Evolutionary conservation across 1,140 invertebrate species (phyloP).

Genomic region (Reticulitermes speratus): DNA sequence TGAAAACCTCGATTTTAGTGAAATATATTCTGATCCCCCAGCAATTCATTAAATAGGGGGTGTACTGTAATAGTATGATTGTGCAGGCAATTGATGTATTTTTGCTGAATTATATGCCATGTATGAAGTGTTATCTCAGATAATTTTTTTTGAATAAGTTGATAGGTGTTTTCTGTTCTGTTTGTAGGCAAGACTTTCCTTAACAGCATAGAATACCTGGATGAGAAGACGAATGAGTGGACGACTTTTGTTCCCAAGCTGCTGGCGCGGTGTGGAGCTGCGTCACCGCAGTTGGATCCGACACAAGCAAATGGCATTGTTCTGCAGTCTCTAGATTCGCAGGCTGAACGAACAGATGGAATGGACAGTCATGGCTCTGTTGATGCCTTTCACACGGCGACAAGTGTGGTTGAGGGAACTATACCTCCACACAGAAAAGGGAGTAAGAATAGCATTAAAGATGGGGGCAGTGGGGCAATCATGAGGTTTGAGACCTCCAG

Average conservation of each 20-base stretch:
- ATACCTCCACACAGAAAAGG: not conserved
- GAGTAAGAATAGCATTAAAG: not conserved
- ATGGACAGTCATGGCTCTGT: not conserved
- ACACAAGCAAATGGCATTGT: not conserved
- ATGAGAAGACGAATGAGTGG: conserved; percentile 69
- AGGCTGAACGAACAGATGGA: not conserved
- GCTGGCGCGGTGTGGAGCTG: too few species aligned
- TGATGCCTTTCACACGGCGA: not conserved
- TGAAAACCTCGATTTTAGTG: too few species aligned
- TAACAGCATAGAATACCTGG: conserved; percentile 78
- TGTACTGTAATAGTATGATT: too few species aligned
- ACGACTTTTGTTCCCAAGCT: conserved; percentile 57
- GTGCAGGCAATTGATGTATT: too few species aligned
- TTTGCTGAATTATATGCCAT: too few species aligned
- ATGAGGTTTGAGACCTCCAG: not conserved
- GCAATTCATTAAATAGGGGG: too few species aligned
- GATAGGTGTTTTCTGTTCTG: not conserved
- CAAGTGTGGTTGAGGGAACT: not conserved
- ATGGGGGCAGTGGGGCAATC: not conserved
- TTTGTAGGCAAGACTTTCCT: conserved; percentile 68
- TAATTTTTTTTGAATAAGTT: too few species aligned
- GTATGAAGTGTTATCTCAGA: too few species aligned
- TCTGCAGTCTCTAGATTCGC: not conserved
- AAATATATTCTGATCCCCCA: too few species aligned
- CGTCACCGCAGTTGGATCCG: not conserved